Evolutionary conservation across 2,888 invertebrate species (phyloP).

Genomic region (Caenorhabditis sp.): DNA sequence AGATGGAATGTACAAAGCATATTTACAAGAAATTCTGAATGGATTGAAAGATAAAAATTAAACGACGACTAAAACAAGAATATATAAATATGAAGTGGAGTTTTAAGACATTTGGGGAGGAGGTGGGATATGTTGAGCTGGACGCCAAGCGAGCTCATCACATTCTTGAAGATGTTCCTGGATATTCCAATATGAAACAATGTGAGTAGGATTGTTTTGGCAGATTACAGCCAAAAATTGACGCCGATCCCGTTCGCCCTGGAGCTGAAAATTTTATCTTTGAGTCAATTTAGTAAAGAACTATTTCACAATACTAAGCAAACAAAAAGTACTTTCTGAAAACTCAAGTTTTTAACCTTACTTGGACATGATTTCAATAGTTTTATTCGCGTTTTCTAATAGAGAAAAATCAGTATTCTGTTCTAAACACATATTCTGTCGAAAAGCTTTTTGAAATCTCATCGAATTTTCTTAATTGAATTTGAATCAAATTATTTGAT

Average conservation of each 20-base stretch:
- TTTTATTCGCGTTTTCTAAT: too few relatives aligned
- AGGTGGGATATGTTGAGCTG: background rate
- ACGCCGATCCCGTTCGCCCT: background rate
- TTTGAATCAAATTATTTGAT: too few relatives aligned
- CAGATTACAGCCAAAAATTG: background rate
- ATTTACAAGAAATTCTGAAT: slow-evolving; percentile 1
- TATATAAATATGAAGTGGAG: background rate
- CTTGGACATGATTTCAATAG: too few relatives aligned
- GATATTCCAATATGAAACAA: background rate
- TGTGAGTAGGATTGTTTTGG: slow-evolving; percentile 1
- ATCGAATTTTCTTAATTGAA: too few relatives aligned
- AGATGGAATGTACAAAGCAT: background rate
- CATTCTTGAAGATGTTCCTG: background rate
- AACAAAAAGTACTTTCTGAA: too few relatives aligned
- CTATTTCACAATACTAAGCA: too few relatives aligned
- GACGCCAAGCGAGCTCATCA: background rate
- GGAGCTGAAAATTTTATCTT: background rate
- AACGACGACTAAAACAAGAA: background rate
- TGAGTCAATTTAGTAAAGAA: too few relatives aligned
- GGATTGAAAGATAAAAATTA: background rate
- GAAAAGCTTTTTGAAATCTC: too few relatives aligned
- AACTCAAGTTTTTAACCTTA: too few relatives aligned
- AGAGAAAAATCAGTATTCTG: too few relatives aligned
- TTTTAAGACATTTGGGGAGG: background rate
- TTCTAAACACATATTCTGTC: too few relatives aligned